These are phyloP conservation scores for Melangyna quadrimaculata DNA, from an alignment of 2,888 invertebrate genomes.

Conservation along the genomic window DNA sequence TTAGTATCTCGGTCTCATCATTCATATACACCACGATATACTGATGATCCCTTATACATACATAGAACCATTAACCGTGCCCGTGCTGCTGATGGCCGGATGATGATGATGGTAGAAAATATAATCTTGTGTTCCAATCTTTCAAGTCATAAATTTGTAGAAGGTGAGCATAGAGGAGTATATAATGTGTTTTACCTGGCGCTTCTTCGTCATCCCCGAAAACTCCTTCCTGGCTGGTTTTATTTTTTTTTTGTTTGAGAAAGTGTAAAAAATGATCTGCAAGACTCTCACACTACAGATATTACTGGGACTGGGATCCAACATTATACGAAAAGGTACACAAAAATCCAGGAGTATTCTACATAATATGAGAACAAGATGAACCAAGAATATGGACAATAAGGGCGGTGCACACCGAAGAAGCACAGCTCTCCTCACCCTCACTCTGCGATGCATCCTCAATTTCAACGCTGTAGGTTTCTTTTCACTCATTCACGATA, in stretches of 20 bases:
- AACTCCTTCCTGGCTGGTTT: conserved; percentile 8
- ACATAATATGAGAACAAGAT: not conserved
- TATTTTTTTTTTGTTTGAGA: conserved; percentile 1
- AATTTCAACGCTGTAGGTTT: conserved; percentile 36
- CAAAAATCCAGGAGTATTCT: conserved; percentile 6
- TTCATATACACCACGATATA: not conserved
- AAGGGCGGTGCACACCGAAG: conserved; percentile 60
- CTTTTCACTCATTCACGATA: not conserved
- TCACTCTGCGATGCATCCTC: not conserved
- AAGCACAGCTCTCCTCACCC: conserved; percentile 44
- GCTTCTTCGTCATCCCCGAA: conserved; percentile 47
- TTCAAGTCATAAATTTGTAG: conserved; percentile 59
- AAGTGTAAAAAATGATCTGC: conserved; percentile 52
- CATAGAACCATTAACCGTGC: not conserved
- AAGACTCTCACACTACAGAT: conserved; percentile 13
- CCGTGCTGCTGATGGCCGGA: not conserved
- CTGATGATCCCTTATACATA: not conserved
- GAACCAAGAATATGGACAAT: conserved; percentile 34
- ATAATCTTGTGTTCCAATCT: conserved; percentile 63
- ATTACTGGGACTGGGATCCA: not conserved
- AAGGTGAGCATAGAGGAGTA: conserved; percentile 56
- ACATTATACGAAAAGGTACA: conserved; percentile 7
- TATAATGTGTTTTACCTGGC: conserved; percentile 63
- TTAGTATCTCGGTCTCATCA: not conserved
- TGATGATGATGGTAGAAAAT: not conserved